Base-by-base conservation (phyloP, 1,140 invertebrate genomes). In the Trichoplusia ni region DNA sequence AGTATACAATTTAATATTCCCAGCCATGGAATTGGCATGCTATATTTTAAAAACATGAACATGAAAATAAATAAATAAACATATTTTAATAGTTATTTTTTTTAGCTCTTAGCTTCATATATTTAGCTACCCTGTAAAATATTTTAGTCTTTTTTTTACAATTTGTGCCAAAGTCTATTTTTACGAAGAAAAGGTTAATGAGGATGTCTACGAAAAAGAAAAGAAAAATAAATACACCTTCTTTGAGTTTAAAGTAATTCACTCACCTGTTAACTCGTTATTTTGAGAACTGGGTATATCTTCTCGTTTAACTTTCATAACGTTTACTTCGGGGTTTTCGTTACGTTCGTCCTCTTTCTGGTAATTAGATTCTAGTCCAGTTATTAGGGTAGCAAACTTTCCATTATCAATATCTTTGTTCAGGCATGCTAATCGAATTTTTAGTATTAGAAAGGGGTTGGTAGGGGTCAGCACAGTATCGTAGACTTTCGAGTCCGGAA, bases 371-470 rank as follows among this genome's bases (percentile, higher is more conserved):
- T 58, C 42, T 35, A 68, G 42, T 53, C 75, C 64, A 44, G 73
- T 69, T 54, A 71, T 23, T 14, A 70, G 47, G 37, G 71, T 58
- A 29, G 61, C 54, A 38, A 78, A 71, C 29, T 75, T 59, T 29
- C 67, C 63, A 46, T 72, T 75, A 29, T 75, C 70, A 25, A 81
- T 65, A 53, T 82, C 69, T 61, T 85, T 75, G 35, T 58, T 81
- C 38, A 84, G 72, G 67, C 78, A 80, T 23, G 82, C 79, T 67
- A 89, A 73, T 19, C 76, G 81, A 69, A 89, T 84, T 75, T 88
- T 86, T 35, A 86, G 71, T 27, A 86, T 80, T 53, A 88, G 67
- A 46, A 89, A 74, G 9, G 85, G 86, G 37, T 82, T 82, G 21
- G 60, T 65, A 11, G 74, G 62, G 44, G 69, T 65, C 42, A 78